Conservation (phyloP, 2,797 vertebrate species). For the Falco rusticolus region DNA sequence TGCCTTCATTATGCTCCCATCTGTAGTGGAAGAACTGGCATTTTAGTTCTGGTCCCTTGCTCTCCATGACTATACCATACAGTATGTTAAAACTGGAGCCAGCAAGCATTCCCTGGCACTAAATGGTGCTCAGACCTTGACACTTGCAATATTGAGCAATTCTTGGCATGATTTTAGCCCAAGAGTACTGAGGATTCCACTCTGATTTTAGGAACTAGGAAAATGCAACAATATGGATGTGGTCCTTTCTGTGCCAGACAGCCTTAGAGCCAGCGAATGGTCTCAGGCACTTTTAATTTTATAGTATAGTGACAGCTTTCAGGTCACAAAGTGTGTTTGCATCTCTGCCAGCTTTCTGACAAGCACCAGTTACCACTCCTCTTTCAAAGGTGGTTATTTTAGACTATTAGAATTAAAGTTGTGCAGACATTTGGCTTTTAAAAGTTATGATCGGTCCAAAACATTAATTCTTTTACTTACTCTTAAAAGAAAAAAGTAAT, state of each 20-base stretch:
- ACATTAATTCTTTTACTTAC: background rate
- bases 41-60: background rate
- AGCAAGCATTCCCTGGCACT: background rate
- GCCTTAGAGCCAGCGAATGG: background rate
- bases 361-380: background rate
- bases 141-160: background rate
- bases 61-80: background rate
- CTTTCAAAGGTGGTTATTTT: background rate
- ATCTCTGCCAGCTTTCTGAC: constrained; percentile 16
- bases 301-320: background rate
- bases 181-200: background rate
- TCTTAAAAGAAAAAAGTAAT: background rate
- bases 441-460: background rate
- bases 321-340: background rate
- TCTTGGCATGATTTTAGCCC: background rate
- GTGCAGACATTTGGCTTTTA: background rate
- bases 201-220: background rate
- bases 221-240: background rate
- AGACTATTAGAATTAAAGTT: background rate
- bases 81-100: background rate
- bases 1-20: background rate
- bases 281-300: background rate
- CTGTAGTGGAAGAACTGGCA: background rate
- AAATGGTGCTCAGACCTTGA: background rate
- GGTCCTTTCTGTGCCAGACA: background rate